Evolutionary conservation across 2,888 invertebrate species (phyloP).

Genomic region (Eilema sororculum): DNA sequence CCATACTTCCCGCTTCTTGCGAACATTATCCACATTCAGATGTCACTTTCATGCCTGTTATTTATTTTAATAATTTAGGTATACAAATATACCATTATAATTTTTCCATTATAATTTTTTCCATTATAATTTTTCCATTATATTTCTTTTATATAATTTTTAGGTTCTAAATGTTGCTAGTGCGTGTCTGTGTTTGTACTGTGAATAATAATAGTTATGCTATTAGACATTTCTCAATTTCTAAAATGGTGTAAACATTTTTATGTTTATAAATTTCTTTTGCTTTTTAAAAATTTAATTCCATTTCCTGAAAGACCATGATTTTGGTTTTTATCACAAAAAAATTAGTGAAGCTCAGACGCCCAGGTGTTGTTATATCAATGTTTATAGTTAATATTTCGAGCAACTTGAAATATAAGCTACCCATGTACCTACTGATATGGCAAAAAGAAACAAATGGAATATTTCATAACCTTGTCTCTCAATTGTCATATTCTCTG

Average conservation of each 20-base stretch:
- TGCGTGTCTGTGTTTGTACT: not conserved
- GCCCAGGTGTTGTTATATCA: not conserved
- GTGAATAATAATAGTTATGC: too few species aligned
- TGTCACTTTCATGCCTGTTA: not conserved
- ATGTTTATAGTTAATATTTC: not conserved
- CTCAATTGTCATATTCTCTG: not conserved
- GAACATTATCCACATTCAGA: slow-evolving; percentile 25
- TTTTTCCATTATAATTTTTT: too few species aligned
- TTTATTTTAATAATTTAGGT: not conserved
- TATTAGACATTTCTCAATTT: not conserved
- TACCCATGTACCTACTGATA: too few species aligned
- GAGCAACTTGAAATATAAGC: not conserved
- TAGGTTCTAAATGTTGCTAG: not conserved
- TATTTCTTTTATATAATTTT: not conserved
- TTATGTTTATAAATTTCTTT: not conserved
- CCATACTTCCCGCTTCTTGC: slow-evolving; percentile 32
- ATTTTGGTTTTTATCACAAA: not conserved
- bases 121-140: too few species aligned
- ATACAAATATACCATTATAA: too few species aligned
- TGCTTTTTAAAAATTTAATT: not conserved
- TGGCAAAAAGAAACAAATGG: too few species aligned
- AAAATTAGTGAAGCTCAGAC: not conserved
- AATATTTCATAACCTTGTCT: too few species aligned
- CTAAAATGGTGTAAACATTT: not conserved
- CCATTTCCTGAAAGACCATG: too few species aligned